Evolutionary conservation across 2,113 vertebrate species (phyloP), one percentile per base, ranked within the genome.

Genomic region (Abramis brama): DNA sequence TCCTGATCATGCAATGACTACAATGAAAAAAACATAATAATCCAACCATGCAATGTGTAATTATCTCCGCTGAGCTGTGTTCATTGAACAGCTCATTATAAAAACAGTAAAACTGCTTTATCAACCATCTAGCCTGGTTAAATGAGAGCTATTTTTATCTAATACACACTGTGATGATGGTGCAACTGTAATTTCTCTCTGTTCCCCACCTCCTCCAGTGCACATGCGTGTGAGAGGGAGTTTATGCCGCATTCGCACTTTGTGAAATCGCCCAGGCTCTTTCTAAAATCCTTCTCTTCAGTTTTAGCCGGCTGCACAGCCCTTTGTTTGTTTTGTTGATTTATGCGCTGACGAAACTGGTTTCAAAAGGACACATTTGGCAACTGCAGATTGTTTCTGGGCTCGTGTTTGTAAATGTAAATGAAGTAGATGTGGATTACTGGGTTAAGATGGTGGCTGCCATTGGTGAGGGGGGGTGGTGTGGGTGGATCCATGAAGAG

Each of bases 41-140:
- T 82, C 62, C 62, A 82, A 50, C 36, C 59, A 25, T 62, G 57
- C n/a, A 17, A 17, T 80, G 33, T 39, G 52, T 39, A 79, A 79
- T 79, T 79, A 64, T 68, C 59, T 82, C 25, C n/a, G 2, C 62
- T 68, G 79, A 30, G 8, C 5, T 52, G 8, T 50, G 17, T 30
- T 66, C 13, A 30, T 17, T 33, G 25, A 50, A 68, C 43, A 64
- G 60, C 79, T 82, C 62, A 80, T 80, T 64, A 64, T 80, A n/a
- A 50, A 81, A 39, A 17, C 33, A 7, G 55, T 83, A 82, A 50
- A 82, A 83, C 82, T 87, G 87, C 86, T 91, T 93, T 93, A 94
- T 95, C 93, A 92, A 83, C 89, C 91, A 94, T 93, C 91, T 94
- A 91, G 88, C 90, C 92, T 88, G 91, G 93, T 93, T 93, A 91